phyloP scores from a whole-genome alignment of 2,113 vertebrate genomes.

The Emydocephalus ijimae region DNA sequence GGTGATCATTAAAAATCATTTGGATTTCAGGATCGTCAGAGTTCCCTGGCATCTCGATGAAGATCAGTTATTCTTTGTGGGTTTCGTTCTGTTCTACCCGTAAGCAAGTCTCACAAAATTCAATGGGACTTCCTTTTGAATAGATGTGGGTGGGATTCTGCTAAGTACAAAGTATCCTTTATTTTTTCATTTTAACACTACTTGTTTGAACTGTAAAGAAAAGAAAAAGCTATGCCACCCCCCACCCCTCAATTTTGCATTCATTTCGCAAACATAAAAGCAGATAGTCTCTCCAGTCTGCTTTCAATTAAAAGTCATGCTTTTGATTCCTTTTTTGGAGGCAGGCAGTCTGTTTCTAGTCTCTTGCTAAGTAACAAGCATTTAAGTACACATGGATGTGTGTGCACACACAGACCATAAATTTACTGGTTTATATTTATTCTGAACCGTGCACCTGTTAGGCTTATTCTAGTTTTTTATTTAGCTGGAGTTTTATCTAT shows the following conservation, averaged over 20 bases:
- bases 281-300: background rate
- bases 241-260: background rate
- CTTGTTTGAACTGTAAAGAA: background rate
- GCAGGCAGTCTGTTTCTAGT: background rate
- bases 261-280: background rate
- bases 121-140: background rate
- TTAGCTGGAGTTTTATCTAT: background rate
- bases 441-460: background rate
- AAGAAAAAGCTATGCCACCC: background rate
- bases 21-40: background rate
- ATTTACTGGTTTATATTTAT: background rate
- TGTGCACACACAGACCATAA: background rate
- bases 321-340: background rate
- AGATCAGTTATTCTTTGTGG: background rate
- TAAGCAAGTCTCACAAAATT: background rate
- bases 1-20: background rate
- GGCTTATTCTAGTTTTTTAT: background rate
- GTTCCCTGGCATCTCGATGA: background rate
- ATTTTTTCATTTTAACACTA: too few species aligned
- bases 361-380: background rate
- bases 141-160: background rate
- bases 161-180: background rate
- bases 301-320: constrained; percentile 2
- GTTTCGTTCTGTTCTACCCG: background rate
- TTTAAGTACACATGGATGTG: background rate